phyloP scores from a whole-genome alignment of 2,888 invertebrate species.

The Tortrix viridana region DNA sequence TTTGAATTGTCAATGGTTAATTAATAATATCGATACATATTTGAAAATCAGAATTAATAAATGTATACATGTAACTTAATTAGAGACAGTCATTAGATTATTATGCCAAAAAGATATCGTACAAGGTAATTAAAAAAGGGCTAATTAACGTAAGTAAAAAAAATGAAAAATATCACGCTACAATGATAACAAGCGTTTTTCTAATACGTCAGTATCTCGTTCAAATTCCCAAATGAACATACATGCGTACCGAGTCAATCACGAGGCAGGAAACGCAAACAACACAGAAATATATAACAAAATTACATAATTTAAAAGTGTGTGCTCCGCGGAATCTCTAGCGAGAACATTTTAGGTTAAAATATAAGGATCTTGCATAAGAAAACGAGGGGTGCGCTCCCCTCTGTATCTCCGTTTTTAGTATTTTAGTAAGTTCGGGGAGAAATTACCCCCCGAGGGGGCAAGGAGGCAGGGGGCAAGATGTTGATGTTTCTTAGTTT shows the following conservation, averaged over 20 bases:
- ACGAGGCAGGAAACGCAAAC: background rate
- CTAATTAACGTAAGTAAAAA: too few species aligned
- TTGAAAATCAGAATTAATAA: too few species aligned
- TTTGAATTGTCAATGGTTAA: too few species aligned
- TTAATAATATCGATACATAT: too few species aligned
- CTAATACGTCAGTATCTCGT: too few species aligned
- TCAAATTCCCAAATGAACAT: too few species aligned
- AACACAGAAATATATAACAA: conserved; percentile 30
- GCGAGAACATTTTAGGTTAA: conserved; percentile 45
- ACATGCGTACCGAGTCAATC: background rate
- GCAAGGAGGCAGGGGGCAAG: conserved; percentile 62
- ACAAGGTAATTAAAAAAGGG: too few species aligned
- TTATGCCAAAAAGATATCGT: too few species aligned
- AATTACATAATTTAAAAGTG: conserved; percentile 45
- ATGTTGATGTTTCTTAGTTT: conserved; percentile 85
- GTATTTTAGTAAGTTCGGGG: conserved; percentile 84
- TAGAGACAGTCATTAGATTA: too few species aligned
- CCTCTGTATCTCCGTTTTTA: conserved; percentile 84
- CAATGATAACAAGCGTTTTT: too few species aligned
- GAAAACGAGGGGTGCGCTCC: conserved; percentile 69
- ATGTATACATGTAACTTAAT: too few species aligned
- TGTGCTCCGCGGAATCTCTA: conserved; percentile 44
- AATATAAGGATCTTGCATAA: conserved; percentile 81
- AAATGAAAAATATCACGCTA: too few species aligned
- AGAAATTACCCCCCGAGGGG: conserved; percentile 71